A percentile compares a stretch with the other conserved stretches of the same genome.
phyloP scores from a whole-genome alignment of 2,888 invertebrate species.

The Athalia rosae region DNA sequence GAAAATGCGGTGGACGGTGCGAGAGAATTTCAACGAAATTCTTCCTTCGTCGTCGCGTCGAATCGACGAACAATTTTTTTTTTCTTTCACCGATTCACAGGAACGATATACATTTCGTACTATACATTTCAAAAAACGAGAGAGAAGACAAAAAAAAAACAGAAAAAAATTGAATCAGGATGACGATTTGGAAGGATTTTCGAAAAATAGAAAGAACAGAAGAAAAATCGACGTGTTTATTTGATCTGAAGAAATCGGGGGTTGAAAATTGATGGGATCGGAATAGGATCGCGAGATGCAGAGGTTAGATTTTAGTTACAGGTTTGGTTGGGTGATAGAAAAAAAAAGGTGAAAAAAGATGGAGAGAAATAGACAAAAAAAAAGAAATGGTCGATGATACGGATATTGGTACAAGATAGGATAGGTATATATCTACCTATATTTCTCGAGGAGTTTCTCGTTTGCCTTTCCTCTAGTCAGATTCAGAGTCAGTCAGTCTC shows the following conservation, averaged over 20 bases:
- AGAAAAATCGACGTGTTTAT: slow-evolving; percentile 32
- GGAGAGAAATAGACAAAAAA: background rate
- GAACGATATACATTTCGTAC: too few relatives aligned
- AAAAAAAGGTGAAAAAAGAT: background rate
- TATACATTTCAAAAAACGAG: too few relatives aligned
- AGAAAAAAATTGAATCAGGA: too few relatives aligned
- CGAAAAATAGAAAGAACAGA: too few relatives aligned
- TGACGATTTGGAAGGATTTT: too few relatives aligned
- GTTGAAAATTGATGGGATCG: slow-evolving; percentile 33
- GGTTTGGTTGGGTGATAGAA: background rate
- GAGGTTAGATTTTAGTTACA: too few relatives aligned
- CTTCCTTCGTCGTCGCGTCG: too few relatives aligned
- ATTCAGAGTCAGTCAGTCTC: background rate
- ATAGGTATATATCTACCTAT: background rate
- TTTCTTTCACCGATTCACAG: too few relatives aligned
- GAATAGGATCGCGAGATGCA: background rate
- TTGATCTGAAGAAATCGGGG: slow-evolving; percentile 37
- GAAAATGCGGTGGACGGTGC: too few relatives aligned
- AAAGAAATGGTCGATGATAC: slow-evolving; percentile 26
- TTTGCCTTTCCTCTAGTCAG: background rate
- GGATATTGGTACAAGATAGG: slow-evolving; percentile 35
- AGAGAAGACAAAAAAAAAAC: too few relatives aligned
- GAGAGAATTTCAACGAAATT: too few relatives aligned
- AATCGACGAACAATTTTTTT: too few relatives aligned
- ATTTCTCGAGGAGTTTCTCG: slow-evolving; percentile 13